Conservation (phyloP, 2,113 vertebrate genomes). For the Chlamydotis undulata region DNA sequence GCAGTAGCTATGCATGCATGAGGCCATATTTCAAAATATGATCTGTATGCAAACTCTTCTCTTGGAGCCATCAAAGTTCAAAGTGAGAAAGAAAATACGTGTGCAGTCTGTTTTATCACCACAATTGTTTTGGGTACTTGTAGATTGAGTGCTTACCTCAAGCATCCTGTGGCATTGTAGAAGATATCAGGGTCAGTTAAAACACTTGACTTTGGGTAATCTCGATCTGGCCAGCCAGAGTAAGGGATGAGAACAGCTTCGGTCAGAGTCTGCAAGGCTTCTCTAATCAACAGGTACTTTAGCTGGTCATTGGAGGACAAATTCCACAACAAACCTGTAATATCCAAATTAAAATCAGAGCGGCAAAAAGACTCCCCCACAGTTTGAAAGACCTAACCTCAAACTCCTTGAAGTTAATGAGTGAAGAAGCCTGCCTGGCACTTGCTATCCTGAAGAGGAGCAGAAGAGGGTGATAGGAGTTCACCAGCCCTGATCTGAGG, state of each 20-base stretch:
- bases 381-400: neutral
- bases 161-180: slow-evolving; percentile 89
- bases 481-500: neutral
- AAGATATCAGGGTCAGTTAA: slow-evolving; percentile 86
- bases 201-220: slow-evolving; percentile 88
- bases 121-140: neutral
- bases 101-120: neutral
- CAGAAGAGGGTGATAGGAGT: neutral
- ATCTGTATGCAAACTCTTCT: neutral
- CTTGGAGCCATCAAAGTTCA: neutral
- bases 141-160: slow-evolving; percentile 76
- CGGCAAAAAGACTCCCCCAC: neutral
- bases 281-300: slow-evolving; percentile 81
- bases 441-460: neutral
- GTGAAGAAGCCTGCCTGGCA: neutral
- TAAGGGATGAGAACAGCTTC: slow-evolving; percentile 85
- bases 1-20: neutral
- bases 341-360: neutral
- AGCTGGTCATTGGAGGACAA: slow-evolving; percentile 93
- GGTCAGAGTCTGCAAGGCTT: slow-evolving; percentile 78
- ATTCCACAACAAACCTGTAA: slow-evolving; percentile 93
- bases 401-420: neutral
- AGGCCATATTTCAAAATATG: neutral
- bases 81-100: neutral
- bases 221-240: slow-evolving; percentile 89